A percentile compares a stretch with the other conserved stretches of the same genome.
Evolutionary conservation across 92 coral and sea anemone species (phyloP).

Genomic region (Umimayanthus kanabou): DNA sequence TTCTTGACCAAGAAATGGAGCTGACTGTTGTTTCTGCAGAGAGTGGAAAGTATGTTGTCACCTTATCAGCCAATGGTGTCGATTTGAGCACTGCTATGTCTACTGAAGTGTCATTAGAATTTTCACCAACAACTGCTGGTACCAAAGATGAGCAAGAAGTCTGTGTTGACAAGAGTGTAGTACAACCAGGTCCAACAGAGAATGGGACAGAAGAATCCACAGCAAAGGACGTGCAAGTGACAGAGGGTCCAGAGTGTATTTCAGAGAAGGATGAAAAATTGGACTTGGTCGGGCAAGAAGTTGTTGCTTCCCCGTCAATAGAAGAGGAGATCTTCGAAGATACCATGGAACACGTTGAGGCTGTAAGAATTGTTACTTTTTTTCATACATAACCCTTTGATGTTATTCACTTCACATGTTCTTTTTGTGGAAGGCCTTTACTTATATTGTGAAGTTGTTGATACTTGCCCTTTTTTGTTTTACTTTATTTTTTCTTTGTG

Average conservation of each 20-base stretch:
- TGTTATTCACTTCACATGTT: background rate
- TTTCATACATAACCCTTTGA: too few species aligned
- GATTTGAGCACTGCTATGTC: constrained; percentile 25
- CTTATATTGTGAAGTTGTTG: background rate
- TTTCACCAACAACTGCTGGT: background rate
- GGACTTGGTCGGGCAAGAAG: background rate
- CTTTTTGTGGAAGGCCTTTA: background rate
- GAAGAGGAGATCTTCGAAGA: constrained; percentile 26
- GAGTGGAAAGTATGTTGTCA: constrained; percentile 18
- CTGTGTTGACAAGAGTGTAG: background rate
- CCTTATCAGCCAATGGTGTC: constrained; percentile 31
- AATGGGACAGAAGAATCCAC: background rate
- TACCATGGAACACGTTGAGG: background rate
- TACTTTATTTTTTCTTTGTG: too few species aligned
- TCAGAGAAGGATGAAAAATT: background rate
- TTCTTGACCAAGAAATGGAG: constrained; percentile 43
- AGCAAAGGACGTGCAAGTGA: background rate
- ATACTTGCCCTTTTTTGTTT: too few species aligned
- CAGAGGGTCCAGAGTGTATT: background rate
- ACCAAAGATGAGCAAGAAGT: background rate
- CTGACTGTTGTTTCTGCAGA: constrained; percentile 21
- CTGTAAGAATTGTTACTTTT: background rate
- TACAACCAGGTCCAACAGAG: background rate
- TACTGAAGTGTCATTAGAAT: background rate
- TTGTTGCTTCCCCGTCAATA: background rate